Evolutionary conservation across 2,888 invertebrate species (phyloP), one percentile per base, ranked within the genome.

Genomic region (Hypsopygia costalis): DNA sequence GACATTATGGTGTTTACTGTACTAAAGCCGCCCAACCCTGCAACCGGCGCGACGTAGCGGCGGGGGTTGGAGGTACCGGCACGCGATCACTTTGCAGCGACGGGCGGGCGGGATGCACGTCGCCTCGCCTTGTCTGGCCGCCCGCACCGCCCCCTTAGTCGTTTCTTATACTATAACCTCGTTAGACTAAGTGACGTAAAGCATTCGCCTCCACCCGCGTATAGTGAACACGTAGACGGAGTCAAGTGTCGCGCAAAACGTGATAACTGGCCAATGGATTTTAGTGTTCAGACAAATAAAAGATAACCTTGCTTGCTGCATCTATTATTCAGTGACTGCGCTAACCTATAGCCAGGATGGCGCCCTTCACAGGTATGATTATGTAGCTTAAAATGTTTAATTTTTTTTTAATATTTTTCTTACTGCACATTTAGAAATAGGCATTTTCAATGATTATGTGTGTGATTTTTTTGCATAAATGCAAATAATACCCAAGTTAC

Each of bases 321-420:
- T 88, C 69, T 77, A 85, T 86, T 80, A 87, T 87, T 86, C 86
- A 87, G 82, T 78, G 72, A 64, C 74, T 75, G 73, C 75, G 80
- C 73, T 78, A 62, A 70, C 63, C 74, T 67, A 68, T 69, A 68
- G 75, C 67, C 79, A 85, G 82, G 82, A 87, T 88, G 87, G 87
- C 83, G 85, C 69, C 73, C 66, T 67, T 66, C 68, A 69, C 75
- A 83, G 87, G 87, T 88, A 79, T 65, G 73, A 69, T 68, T 69
- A 59, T 38, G 41, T 37, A 44, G 36, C 42, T 22, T 32, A 12
- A 27, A 30, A 31, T 8, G 21, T 37, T 33, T 27, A 5, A 16
- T 25, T 3, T 25, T n/a, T n/a, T n/a, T n/a, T n/a, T n/a, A n/a
- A n/a, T n/a, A n/a, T n/a, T n/a, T n/a, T n/a, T n/a, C n/a, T n/a